Percentiles rank a stretch among this genome's conserved stretches.
phyloP scores from a whole-genome alignment of 1,140 invertebrate species.

The Scylla paramamosain region DNA sequence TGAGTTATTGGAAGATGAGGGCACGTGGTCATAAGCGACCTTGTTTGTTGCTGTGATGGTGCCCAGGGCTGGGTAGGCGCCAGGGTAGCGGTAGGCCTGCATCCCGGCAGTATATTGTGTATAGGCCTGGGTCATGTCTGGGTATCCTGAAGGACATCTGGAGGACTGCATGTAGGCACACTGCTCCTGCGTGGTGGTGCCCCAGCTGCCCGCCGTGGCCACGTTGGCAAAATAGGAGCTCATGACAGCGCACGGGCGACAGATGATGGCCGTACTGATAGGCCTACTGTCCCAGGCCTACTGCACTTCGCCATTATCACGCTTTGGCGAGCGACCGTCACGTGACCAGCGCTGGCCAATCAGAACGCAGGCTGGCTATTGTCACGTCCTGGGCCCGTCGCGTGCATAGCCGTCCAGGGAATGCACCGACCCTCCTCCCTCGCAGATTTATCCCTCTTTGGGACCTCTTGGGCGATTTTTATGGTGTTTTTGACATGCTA shows the following conservation, averaged over 20 bases:
- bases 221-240: constrained; percentile 72
- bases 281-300: constrained; percentile 73
- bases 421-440: constrained; percentile 40
- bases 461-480: constrained; percentile 61
- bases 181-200: constrained; percentile 55
- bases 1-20: neutral
- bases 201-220: constrained; percentile 57
- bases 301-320: constrained; percentile 75
- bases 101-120: constrained; percentile 55
- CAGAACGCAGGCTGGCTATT: constrained; percentile 59
- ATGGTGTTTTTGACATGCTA: constrained; percentile 71
- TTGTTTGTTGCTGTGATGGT: constrained; percentile 30
- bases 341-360: constrained; percentile 71
- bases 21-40: constrained; percentile 40
- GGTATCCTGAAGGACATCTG: constrained; percentile 27
- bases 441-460: constrained; percentile 51
- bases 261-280: constrained; percentile 76
- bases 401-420: constrained; percentile 63
- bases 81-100: constrained; percentile 54
- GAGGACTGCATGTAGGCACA: constrained; percentile 57
- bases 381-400: constrained; percentile 66
- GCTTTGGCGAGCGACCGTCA: constrained; percentile 72
- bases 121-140: constrained; percentile 58
- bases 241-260: constrained; percentile 74
- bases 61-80: neutral